Conservation (phyloP, 64 coral and sea anemone species). For the Anthopleura sola region DNA sequence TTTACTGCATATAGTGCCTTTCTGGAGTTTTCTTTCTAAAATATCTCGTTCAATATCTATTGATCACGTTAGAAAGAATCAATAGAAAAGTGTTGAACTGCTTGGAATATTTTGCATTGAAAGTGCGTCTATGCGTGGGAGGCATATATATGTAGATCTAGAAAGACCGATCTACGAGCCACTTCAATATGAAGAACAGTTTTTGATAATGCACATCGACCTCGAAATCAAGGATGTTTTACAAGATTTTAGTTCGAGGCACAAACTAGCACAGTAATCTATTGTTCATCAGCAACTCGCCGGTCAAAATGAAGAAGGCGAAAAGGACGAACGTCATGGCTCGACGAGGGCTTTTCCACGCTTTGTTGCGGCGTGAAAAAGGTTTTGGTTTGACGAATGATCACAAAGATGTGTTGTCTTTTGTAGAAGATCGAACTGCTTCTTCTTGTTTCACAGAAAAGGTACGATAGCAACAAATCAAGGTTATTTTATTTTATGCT, state of each 20-base stretch:
- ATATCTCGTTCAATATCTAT: neutral
- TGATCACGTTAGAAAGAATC: neutral
- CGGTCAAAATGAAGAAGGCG: neutral
- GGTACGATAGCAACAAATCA: neutral
- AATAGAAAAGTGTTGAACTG: neutral
- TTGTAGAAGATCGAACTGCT: constrained; percentile 16
- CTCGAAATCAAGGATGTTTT: neutral
- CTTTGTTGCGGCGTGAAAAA: constrained; percentile 5
- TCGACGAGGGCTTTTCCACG: neutral
- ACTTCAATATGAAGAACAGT: constrained; percentile 1
- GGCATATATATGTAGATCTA: constrained; percentile 1
- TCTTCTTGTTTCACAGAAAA: constrained; percentile 14
- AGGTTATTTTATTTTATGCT: neutral
- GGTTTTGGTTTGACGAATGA: constrained; percentile 1
- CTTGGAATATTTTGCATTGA: constrained; percentile 11
- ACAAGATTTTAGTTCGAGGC: neutral
- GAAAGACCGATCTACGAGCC: constrained; percentile 6
- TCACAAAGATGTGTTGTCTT: neutral
- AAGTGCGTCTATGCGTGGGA: constrained; percentile 9
- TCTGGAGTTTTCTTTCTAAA: neutral
- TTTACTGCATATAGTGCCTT: neutral
- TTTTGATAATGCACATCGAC: neutral
- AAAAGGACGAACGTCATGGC: neutral
- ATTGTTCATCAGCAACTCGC: neutral
- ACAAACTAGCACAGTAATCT: neutral